These are phyloP conservation scores for Fringilla coelebs DNA, from an alignment of 2,797 vertebrate species.

Conservation along the genomic window DNA sequence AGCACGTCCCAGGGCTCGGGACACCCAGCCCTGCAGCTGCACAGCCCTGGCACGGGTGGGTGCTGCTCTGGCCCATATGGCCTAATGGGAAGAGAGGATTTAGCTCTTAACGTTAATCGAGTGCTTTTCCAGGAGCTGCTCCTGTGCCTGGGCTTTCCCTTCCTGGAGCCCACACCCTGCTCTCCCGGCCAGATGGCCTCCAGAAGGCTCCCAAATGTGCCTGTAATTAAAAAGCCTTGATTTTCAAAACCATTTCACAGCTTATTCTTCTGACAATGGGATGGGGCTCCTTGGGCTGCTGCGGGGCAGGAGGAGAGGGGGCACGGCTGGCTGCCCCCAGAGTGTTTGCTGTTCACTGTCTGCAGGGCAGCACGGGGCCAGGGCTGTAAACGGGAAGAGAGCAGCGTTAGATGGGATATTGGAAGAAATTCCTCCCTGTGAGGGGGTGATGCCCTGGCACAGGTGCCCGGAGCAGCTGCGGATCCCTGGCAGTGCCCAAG, in stretches of 20 bases:
- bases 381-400: no score
- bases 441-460: neutral
- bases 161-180: neutral
- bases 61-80: rapidly evolving
- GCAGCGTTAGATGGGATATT: rapidly evolving
- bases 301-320: neutral
- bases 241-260: conserved; percentile 42
- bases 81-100: neutral
- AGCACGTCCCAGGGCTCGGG: neutral
- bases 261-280: neutral
- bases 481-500: neutral
- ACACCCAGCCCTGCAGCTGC: neutral
- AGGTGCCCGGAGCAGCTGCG: neutral
- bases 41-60: rapidly evolving
- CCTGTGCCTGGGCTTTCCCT: neutral
- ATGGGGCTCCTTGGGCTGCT: neutral
- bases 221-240: conserved; percentile 22
- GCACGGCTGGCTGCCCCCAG: neutral
- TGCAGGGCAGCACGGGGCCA: neutral
- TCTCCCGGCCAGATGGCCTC: conserved; percentile 20
- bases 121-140: neutral
- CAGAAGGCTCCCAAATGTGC: conserved; percentile 12
- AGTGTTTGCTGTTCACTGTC: rapidly evolving
- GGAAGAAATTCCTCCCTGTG: rapidly evolving
- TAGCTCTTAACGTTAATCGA: neutral